Evolutionary conservation across 92 coral and sea anemone species (phyloP), one percentile per base, ranked within the genome.

Genomic region (Chrysogorgia sp.): DNA sequence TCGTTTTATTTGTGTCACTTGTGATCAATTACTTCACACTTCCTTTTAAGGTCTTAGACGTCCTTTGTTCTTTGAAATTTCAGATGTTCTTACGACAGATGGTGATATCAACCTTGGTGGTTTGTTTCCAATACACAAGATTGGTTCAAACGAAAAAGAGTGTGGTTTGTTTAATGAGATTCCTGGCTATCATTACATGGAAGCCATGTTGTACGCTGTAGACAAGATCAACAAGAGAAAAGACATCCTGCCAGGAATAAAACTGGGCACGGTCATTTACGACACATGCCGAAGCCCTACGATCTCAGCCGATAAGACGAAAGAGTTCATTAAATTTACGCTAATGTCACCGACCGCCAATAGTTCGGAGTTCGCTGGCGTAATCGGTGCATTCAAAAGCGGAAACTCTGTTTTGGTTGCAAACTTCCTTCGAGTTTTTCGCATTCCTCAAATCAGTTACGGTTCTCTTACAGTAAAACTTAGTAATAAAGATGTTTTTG

Each of bases 251-350:
- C 86, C 86, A 19, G 86, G 82, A 7, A 29, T 83, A 59, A 69
- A 71, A 75, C 82, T 83, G 17, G 86, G 86, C 1, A 45, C 86
- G 19, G 56, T 74, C 1, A 74, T 83, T 52, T 83, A 75, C 82
- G 86, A 83, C 69, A 83, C 86, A 0, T 83, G 86, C 49, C 86
- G 86, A 30, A 83, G 86, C 48, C 86, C 74, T 45, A 82, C 81
- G 37, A 82, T 82, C 62, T 56, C 80, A 10, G 81, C 77, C 21
- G 86, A 82, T 65, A 57, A 66, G 30, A 76, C 86, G 19, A 82
- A 82, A 56, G 66, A 82, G 52, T 82, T 72, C 53, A 82, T 82
- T 21, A 71, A 63, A 48, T 32, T 58, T 34, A 72, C 75, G 43
- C 61, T 82, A 6, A 3, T 14, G 29, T 15, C 81, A 1, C 72